Evolutionary conservation across 2,797 vertebrate genomes (phyloP).

Genomic region (Astyanax mexicanus): DNA sequence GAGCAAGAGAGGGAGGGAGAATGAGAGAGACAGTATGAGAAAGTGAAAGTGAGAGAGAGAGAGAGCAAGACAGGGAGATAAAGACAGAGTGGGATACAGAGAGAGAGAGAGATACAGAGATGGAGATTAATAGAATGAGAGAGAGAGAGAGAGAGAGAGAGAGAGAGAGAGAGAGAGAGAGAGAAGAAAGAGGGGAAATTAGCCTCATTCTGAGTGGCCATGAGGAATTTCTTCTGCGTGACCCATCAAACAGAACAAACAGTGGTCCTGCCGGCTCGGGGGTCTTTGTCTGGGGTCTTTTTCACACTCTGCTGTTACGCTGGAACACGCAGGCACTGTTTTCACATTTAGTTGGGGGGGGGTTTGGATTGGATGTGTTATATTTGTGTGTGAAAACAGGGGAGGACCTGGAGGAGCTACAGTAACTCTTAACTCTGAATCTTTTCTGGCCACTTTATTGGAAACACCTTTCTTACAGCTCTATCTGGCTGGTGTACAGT

Average conservation of each 20-base stretch:
- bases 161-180: slow-evolving; percentile 11
- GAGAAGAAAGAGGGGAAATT: slow-evolving; percentile 49
- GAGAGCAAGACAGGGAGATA: too few relatives aligned
- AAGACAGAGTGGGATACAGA: too few relatives aligned
- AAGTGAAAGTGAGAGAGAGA: slow-evolving; percentile 8
- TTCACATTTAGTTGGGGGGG: neutral
- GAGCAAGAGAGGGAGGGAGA: slow-evolving; percentile 3
- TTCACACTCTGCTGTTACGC: slow-evolving; percentile 29
- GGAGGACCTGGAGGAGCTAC: neutral
- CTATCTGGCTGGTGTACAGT: neutral
- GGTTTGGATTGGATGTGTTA: neutral
- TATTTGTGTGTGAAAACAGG: neutral
- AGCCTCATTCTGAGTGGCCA: slow-evolving; percentile 64
- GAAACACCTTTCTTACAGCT: neutral
- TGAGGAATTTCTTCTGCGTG: slow-evolving; percentile 70
- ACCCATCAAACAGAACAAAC: slow-evolving; percentile 59
- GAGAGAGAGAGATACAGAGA: slow-evolving; percentile 10
- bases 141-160: slow-evolving; percentile 2
- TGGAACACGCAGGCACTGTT: neutral
- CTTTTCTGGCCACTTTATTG: neutral
- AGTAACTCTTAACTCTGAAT: neutral
- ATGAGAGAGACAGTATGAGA: neutral
- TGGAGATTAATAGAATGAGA: too few relatives aligned
- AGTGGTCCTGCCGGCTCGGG: slow-evolving; percentile 25
- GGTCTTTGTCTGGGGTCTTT: slow-evolving; percentile 31